These are phyloP conservation scores for Euplexia lucipara DNA, from an alignment of 2,888 invertebrate genomes.

Conservation along the genomic window DNA sequence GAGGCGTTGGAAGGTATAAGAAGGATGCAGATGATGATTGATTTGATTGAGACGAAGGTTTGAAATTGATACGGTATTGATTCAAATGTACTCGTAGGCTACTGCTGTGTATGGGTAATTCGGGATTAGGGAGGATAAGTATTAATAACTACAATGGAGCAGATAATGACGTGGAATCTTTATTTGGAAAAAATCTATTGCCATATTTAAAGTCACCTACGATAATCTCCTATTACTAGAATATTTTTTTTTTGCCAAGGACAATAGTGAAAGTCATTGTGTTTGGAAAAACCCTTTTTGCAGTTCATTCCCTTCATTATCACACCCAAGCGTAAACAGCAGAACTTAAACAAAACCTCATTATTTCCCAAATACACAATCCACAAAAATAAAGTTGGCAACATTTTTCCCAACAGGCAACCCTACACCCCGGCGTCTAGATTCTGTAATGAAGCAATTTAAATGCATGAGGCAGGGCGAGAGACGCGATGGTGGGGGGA, in stretches of 20 bases:
- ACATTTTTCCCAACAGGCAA: slow-evolving; percentile 82
- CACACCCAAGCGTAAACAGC: slow-evolving; percentile 35
- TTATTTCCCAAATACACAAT: slow-evolving; percentile 50
- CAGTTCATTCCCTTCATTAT: slow-evolving; percentile 28
- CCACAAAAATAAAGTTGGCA: slow-evolving; percentile 59
- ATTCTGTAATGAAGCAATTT: slow-evolving; percentile 91
- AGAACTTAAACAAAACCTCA: slow-evolving; percentile 53
- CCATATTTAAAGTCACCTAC: not conserved
- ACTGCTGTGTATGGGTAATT: not conserved
- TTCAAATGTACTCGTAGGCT: not conserved
- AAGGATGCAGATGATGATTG: not conserved
- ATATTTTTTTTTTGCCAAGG: not conserved
- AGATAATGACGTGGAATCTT: not conserved
- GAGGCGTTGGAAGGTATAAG: not conserved
- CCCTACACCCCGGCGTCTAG: slow-evolving; percentile 88
- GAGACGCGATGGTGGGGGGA: slow-evolving; percentile 88
- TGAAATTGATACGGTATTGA: not conserved
- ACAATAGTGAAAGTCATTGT: not conserved
- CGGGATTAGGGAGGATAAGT: not conserved
- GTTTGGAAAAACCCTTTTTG: slow-evolving; percentile 6
- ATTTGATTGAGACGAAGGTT: not conserved
- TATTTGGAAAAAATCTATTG: not conserved
- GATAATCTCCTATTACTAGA: no score
- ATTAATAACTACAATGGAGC: no score
- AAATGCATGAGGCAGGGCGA: slow-evolving; percentile 92